Percentiles rank a stretch among this genome's conserved stretches.
These are phyloP conservation scores for Gallinago undulata DNA, from an alignment of 2,113 vertebrate genomes.

Conservation along the genomic window DNA sequence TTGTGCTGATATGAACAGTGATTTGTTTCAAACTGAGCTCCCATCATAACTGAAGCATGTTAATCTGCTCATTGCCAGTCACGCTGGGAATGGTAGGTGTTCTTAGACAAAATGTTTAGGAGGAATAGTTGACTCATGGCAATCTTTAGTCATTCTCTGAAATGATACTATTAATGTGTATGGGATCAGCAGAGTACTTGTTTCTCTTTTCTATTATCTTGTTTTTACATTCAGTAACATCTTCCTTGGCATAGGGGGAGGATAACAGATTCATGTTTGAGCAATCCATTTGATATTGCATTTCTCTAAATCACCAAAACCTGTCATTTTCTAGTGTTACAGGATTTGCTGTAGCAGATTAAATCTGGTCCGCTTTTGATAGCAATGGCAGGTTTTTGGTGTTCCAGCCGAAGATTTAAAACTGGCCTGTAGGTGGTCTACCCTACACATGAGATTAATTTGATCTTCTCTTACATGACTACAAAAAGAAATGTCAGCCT, in stretches of 20 bases:
- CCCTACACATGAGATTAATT: not conserved
- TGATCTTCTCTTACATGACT: not conserved
- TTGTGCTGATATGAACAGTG: not conserved
- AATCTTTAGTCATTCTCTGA: slow-evolving; percentile 58
- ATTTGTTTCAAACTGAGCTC: slow-evolving; percentile 23
- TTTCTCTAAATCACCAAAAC: slow-evolving; percentile 21
- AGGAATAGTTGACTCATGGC: slow-evolving; percentile 50
- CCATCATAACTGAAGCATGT: not conserved
- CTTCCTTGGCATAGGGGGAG: not conserved
- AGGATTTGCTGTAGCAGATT: not conserved
- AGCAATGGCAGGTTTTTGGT: not conserved
- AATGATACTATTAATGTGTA: slow-evolving; percentile 39
- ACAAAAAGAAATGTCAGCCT: not conserved
- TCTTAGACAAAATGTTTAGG: slow-evolving; percentile 60
- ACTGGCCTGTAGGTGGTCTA: not conserved
- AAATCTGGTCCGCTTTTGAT: not conserved
- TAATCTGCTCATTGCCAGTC: slow-evolving; percentile 54
- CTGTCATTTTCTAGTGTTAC: not conserved
- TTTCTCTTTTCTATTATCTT: slow-evolving; percentile 43
- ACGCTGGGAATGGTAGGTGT: slow-evolving; percentile 57
- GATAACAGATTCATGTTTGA: slow-evolving; percentile 39
- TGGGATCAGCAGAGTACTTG: slow-evolving; percentile 11
- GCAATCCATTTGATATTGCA: not conserved
- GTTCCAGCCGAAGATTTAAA: not conserved
- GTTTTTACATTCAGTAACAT: slow-evolving; percentile 27